Evolutionary conservation across 2,888 invertebrate species (phyloP).

Genomic region (Vannuccia rotundouncinata): DNA sequence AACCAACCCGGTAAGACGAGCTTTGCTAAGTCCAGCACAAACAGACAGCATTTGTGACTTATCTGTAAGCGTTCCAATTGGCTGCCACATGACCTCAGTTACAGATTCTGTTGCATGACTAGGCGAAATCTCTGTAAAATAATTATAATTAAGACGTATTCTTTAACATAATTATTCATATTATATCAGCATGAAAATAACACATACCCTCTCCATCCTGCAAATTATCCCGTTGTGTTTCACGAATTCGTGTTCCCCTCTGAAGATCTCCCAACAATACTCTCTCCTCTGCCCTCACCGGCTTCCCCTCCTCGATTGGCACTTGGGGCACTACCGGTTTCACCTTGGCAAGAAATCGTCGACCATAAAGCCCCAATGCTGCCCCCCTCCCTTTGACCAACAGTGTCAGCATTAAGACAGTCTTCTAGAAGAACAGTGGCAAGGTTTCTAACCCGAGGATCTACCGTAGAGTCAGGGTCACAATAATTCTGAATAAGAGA

Average conservation of each 20-base stretch:
- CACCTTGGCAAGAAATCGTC: too few relatives aligned
- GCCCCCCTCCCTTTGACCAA: too few relatives aligned
- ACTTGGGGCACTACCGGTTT: too few relatives aligned
- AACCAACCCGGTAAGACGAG: constrained; percentile 61
- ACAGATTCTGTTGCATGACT: not conserved
- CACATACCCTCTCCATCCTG: constrained; percentile 2
- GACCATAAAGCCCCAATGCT: too few relatives aligned
- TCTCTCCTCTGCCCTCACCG: too few relatives aligned
- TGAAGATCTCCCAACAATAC: not conserved
- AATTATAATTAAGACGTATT: too few relatives aligned
- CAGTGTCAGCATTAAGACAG: not conserved
- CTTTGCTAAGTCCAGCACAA: constrained; percentile 36
- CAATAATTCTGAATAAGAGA: not conserved
- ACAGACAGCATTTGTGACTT: not conserved
- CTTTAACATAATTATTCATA: too few relatives aligned
- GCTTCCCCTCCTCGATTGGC: not conserved
- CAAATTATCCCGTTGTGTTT: not conserved
- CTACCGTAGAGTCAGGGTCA: not conserved
- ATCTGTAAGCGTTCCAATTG: not conserved
- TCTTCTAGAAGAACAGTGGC: constrained; percentile 18
- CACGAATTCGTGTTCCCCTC: not conserved
- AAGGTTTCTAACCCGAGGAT: not conserved
- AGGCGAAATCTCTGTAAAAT: too few relatives aligned
- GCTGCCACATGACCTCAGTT: constrained; percentile 13
- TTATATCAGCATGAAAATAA: too few relatives aligned